phyloP scores from a whole-genome alignment of 2,888 invertebrate genomes.

The Drosophila kambysellisi region DNA sequence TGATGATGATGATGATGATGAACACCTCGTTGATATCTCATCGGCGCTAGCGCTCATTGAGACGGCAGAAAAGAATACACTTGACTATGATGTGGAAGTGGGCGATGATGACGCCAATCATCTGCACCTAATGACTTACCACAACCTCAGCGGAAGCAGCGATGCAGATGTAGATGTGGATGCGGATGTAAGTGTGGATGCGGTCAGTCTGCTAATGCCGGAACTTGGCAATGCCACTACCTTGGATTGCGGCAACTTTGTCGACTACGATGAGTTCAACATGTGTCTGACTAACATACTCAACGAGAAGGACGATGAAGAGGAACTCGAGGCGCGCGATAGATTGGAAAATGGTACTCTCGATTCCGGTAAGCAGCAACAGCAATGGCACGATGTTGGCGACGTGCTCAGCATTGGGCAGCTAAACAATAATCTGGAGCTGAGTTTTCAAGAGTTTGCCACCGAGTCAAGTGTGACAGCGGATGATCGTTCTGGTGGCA shows the following conservation, averaged over 20 bases:
- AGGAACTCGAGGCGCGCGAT: slow-evolving; percentile 35
- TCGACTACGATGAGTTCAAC: slow-evolving; percentile 83
- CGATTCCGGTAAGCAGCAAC: slow-evolving; percentile 40
- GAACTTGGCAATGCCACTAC: slow-evolving; percentile 69
- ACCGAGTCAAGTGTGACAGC: slow-evolving; percentile 43
- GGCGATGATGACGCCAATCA: slow-evolving; percentile 53
- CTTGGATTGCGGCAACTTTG: slow-evolving; percentile 76
- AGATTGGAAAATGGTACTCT: slow-evolving; percentile 13
- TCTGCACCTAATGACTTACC: slow-evolving; percentile 64
- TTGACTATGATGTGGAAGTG: slow-evolving; percentile 49
- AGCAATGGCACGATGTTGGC: slow-evolving; percentile 59
- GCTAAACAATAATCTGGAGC: slow-evolving; percentile 69
- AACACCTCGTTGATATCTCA: slow-evolving; percentile 48
- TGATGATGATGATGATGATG: slow-evolving; percentile 16
- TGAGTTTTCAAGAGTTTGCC: slow-evolving; percentile 65
- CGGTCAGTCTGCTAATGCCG: slow-evolving; percentile 73
- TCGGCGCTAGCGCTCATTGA: slow-evolving; percentile 53
- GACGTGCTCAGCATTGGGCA: slow-evolving; percentile 77
- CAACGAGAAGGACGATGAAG: slow-evolving; percentile 74
- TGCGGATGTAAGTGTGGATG: slow-evolving; percentile 61
- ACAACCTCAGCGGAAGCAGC: slow-evolving; percentile 49
- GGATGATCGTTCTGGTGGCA: slow-evolving; percentile 63
- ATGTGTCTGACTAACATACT: slow-evolving; percentile 81
- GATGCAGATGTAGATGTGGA: slow-evolving; percentile 44
- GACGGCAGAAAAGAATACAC: slow-evolving; percentile 28